These are phyloP conservation scores for Drosophila basisetae DNA, from an alignment of 2,888 invertebrate genomes.

Conservation along the genomic window DNA sequence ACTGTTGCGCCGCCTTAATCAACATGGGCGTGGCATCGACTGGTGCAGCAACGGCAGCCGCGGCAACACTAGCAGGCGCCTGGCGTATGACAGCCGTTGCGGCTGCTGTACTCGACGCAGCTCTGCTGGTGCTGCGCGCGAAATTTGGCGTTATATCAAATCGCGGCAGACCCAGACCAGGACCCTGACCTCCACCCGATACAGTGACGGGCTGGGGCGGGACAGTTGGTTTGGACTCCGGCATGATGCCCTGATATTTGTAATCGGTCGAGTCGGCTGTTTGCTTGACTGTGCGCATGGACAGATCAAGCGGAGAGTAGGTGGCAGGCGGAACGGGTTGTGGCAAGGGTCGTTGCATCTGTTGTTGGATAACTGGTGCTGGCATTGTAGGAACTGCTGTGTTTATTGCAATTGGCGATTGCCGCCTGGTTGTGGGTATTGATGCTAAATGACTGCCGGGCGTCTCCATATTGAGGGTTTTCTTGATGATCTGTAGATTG, in stretches of 20 bases:
- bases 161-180: conserved; percentile 88
- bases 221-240: not conserved
- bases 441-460: conserved; percentile 17
- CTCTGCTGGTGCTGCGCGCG: conserved; percentile 51
- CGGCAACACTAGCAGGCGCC: conserved; percentile 34
- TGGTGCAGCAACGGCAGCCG: not conserved
- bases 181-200: conserved; percentile 58
- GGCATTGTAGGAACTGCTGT: conserved; percentile 5
- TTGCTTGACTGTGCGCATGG: conserved; percentile 94
- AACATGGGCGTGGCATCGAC: conserved; percentile 38
- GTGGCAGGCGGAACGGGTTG: conserved; percentile 33
- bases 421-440: not conserved
- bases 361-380: conserved; percentile 14
- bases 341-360: conserved; percentile 2
- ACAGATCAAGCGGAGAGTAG: conserved; percentile 92
- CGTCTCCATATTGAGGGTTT: conserved; percentile 82
- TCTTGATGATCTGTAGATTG: conserved; percentile 84
- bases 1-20: conserved; percentile 73
- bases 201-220: not conserved
- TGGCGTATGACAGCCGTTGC: conserved; percentile 58
- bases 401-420: conserved; percentile 6
- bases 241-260: conserved; percentile 66
- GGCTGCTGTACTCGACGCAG: conserved; percentile 7
- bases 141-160: conserved; percentile 93
- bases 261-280: conserved; percentile 93